Conservation (phyloP, 2,888 invertebrate species). For the Nineta flava region DNA sequence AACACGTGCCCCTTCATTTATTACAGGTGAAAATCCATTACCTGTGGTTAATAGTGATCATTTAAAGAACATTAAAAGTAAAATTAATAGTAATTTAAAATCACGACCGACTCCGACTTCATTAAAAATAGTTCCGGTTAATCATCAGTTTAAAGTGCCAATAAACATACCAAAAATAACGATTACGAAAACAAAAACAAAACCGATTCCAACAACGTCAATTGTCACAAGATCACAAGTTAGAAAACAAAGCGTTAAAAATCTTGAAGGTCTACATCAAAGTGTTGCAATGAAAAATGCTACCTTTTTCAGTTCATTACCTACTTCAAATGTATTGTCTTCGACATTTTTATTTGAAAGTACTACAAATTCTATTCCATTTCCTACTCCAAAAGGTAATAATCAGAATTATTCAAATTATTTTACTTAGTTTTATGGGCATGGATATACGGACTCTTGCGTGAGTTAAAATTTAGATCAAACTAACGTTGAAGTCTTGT, state of each 20-base stretch:
- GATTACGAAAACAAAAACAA: background rate
- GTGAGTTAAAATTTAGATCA: too few relatives aligned
- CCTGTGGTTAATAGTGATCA: background rate
- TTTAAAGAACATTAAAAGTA: background rate
- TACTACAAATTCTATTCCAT: too few relatives aligned
- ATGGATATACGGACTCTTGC: too few relatives aligned
- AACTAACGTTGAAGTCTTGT: too few relatives aligned
- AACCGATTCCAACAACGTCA: background rate
- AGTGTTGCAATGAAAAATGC: background rate
- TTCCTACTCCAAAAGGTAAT: too few relatives aligned
- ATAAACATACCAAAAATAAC: background rate
- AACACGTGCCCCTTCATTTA: background rate
- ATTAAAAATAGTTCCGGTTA: background rate
- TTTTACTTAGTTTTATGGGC: too few relatives aligned
- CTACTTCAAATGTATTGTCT: too few relatives aligned
- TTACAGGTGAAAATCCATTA: background rate
- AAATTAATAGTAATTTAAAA: background rate
- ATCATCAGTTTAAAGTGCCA: background rate
- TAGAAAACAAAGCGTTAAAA: background rate
- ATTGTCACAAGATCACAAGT: background rate
- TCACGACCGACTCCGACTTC: background rate
- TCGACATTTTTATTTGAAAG: too few relatives aligned
- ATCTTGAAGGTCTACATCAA: background rate
- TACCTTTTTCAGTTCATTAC: background rate
- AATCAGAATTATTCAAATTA: too few relatives aligned